A percentile compares a stretch with the other conserved stretches of the same genome.
These are phyloP conservation scores for Pogona vitticeps DNA, from an alignment of 2,113 vertebrate species.

Conservation along the genomic window DNA sequence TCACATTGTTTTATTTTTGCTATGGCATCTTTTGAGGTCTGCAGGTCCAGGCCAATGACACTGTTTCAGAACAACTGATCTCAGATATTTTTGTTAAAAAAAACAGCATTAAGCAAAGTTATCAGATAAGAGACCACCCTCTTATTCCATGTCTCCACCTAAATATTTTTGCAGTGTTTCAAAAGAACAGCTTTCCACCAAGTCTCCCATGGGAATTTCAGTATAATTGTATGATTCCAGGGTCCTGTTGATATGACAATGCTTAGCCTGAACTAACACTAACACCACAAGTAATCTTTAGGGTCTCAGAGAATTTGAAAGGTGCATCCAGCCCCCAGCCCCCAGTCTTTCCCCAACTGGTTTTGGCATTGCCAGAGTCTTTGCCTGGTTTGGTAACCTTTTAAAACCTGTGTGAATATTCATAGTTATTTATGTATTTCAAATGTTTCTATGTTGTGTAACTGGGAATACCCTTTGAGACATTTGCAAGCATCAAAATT, in stretches of 20 bases:
- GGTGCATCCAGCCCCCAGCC: too few relatives aligned
- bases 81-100: neutral
- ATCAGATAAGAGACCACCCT: neutral
- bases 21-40: neutral
- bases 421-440: too few relatives aligned
- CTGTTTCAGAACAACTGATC: neutral
- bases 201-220: neutral
- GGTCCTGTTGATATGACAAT: neutral
- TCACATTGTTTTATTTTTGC: neutral
- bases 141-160: neutral
- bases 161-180: neutral
- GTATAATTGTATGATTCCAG: neutral
- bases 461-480: too few relatives aligned
- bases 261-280: neutral
- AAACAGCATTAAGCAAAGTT: neutral
- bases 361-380: neutral
- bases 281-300: neutral
- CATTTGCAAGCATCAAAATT: too few relatives aligned
- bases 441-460: too few relatives aligned
- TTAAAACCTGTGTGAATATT: neutral
- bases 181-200: neutral
- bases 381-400: neutral
- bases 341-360: too few relatives aligned
- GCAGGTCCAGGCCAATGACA: neutral
- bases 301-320: neutral